Percentiles rank a stretch among this genome's conserved stretches.
phyloP scores from a whole-genome alignment of 2,113 vertebrate species.

The Spheniscus mendiculus region DNA sequence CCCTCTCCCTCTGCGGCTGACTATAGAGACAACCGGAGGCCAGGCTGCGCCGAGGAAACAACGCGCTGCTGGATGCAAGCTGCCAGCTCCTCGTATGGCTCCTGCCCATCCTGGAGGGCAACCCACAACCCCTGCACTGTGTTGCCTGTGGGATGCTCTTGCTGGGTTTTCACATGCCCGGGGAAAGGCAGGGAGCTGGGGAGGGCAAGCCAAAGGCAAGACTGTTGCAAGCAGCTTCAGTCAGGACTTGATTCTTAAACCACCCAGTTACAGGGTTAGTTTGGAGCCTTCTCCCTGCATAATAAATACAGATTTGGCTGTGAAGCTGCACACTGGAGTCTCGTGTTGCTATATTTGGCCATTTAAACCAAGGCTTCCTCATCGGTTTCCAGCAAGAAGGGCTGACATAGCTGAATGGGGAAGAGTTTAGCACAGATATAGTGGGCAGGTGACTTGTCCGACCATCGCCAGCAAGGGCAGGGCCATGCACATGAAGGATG shows the following conservation, averaged over 20 bases:
- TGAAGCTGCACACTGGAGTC: fast-evolving
- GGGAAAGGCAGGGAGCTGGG: neutral
- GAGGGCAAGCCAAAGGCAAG: neutral
- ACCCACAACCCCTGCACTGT: neutral
- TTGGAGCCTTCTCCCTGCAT: neutral
- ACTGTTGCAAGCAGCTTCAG: neutral
- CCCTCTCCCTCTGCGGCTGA: neutral
- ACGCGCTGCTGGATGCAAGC: fast-evolving
- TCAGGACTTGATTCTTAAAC: neutral
- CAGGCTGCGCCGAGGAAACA: fast-evolving
- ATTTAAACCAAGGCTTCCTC: neutral
- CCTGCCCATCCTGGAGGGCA: neutral
- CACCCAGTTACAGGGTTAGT: neutral
- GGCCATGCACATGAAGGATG: neutral
- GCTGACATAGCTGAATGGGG: neutral
- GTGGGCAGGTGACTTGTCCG: neutral
- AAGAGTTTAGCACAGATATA: neutral
- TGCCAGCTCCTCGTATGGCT: neutral
- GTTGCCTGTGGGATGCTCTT: neutral
- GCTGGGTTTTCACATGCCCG: neutral
- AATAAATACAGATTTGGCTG: neutral
- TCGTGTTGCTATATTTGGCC: fast-evolving
- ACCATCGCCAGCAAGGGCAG: neutral
- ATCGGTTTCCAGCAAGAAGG: neutral
- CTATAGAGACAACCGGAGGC: neutral